A percentile compares a stretch with the other conserved stretches of the same genome.
phyloP scores from a whole-genome alignment of 2,113 vertebrate species.

The Stigmatopora nigra region DNA sequence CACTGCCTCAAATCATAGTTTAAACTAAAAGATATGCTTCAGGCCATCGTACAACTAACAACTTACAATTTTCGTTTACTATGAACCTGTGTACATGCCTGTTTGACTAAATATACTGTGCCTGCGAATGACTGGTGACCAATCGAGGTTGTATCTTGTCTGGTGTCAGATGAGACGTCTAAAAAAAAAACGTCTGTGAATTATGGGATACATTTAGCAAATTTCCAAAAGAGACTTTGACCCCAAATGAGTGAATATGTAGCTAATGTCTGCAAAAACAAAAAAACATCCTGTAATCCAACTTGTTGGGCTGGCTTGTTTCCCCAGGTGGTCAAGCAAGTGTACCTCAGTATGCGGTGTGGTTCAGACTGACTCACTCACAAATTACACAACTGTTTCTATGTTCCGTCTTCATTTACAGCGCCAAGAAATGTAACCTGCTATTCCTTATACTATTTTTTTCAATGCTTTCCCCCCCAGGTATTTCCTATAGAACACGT shows the following conservation, averaged over 20 bases:
- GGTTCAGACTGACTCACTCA: conserved; percentile 19
- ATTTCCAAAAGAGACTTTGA: conserved; percentile 17
- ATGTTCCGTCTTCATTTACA: not conserved
- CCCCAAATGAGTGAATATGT: conserved; percentile 28
- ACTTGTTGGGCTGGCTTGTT: conserved; percentile 21
- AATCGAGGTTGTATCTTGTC: no score
- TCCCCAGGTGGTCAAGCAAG: conserved; percentile 31
- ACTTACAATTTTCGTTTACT: no score
- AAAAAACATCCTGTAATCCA: not conserved
- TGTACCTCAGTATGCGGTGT: conserved; percentile 28
- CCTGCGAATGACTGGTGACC: no score
- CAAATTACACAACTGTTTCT: conserved; percentile 7
- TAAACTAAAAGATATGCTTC: no score
- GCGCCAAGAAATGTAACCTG: conserved; percentile 8
- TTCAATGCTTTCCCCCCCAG: not conserved
- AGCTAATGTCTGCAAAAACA: conserved; percentile 42
- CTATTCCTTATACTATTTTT: conserved; percentile 35
- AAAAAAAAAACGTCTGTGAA: not conserved
- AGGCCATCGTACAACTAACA: no score
- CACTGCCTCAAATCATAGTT: no score
- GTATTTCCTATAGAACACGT: conserved; percentile 21
- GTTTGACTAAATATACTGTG: no score
- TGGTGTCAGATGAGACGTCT: not conserved
- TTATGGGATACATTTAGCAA: conserved; percentile 3
- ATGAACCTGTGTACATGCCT: no score